A percentile compares a stretch with the other conserved stretches of the same genome.
Evolutionary conservation across 2,113 vertebrate genomes (phyloP).

Genomic region (Tretioscincus oriximinensis): DNA sequence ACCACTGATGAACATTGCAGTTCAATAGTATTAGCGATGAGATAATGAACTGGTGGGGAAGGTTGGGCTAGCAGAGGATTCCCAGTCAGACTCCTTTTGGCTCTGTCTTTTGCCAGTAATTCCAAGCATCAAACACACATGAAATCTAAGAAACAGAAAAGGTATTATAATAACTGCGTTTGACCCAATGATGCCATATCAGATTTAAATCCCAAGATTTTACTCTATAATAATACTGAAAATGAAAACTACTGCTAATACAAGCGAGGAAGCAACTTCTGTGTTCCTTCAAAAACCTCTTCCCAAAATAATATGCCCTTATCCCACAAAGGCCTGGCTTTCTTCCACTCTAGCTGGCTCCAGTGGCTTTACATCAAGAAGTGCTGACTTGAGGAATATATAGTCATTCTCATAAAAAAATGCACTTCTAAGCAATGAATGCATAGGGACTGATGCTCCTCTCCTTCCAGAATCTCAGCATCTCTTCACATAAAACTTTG

Average conservation of each 20-base stretch:
- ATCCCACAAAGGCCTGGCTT: neutral
- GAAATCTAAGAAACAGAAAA: neutral
- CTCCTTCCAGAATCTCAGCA: too few species aligned
- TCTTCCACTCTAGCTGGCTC: conserved; percentile 4
- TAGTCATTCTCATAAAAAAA: conserved; percentile 2
- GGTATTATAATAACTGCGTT: neutral
- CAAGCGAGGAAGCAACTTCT: neutral
- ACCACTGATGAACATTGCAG: neutral
- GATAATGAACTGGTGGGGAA: neutral
- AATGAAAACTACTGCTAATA: neutral
- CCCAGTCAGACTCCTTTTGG: neutral
- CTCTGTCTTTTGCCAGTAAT: neutral
- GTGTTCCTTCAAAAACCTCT: neutral
- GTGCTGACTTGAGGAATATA: conserved; percentile 8
- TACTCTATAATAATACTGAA: neutral
- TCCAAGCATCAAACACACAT: neutral
- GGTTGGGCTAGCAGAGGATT: neutral
- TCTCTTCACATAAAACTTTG: too few species aligned
- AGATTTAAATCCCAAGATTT: neutral
- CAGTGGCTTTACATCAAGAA: conserved; percentile 23
- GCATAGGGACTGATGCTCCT: neutral
- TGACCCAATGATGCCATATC: neutral
- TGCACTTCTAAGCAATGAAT: neutral
- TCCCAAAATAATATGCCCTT: conserved; percentile 28
- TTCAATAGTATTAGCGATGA: neutral